Conservation (phyloP, 2,797 vertebrate species). For the Graptemys geographica region DNA sequence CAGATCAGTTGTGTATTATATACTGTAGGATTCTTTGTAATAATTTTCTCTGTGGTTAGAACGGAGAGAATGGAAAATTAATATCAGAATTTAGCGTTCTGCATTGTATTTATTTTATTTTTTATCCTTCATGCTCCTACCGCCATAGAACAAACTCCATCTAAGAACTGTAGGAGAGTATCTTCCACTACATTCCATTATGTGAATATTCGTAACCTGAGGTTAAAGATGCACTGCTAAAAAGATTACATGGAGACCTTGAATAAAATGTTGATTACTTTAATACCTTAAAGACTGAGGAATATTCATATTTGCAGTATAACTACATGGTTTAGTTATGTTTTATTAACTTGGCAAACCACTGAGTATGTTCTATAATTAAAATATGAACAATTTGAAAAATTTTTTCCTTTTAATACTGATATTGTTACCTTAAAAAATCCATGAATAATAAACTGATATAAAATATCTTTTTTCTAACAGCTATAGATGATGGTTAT, state of each 20-base stretch:
- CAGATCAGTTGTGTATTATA: not conserved
- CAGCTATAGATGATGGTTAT: not conserved
- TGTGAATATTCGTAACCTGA: not conserved
- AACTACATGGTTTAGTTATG: not conserved
- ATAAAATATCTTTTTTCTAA: not conserved
- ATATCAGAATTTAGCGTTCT: not conserved
- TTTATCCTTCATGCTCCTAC: not conserved
- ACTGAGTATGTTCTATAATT: not conserved
- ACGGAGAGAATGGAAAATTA: not conserved
- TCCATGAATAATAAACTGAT: not conserved
- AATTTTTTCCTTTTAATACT: not conserved
- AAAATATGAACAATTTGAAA: not conserved
- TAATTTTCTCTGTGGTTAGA: not conserved
- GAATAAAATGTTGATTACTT: not conserved
- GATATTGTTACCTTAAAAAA: not conserved
- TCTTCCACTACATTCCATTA: fast-evolving
- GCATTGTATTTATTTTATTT: not conserved
- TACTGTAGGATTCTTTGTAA: not conserved
- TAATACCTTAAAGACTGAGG: not conserved
- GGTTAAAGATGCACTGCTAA: not conserved
- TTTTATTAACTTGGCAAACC: not conserved
- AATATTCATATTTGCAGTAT: not conserved
- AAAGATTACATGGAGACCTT: not conserved
- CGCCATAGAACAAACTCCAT: not conserved
- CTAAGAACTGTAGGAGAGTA: not conserved